Percentiles rank a stretch among this genome's conserved stretches.
These are phyloP conservation scores for Reinhardtius hippoglossoides DNA, from an alignment of 2,113 vertebrate species.

Conservation along the genomic window DNA sequence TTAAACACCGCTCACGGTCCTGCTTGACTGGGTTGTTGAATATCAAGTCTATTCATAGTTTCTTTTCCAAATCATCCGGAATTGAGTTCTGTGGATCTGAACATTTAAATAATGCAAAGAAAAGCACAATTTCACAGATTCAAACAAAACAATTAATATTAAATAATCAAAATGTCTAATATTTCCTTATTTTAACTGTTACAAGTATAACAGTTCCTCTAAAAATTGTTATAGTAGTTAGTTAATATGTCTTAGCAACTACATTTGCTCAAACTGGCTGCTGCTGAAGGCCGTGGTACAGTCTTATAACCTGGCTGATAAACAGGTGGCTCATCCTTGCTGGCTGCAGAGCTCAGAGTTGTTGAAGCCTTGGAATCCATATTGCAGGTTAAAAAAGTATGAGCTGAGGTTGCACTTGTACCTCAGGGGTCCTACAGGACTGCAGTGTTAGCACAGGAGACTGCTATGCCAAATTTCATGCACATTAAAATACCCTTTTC, in stretches of 20 bases:
- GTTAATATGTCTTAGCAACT: too few species aligned
- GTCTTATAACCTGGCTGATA: not conserved
- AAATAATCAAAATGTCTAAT: not conserved
- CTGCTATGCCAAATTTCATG: not conserved
- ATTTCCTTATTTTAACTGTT: too few species aligned
- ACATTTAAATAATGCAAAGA: not conserved
- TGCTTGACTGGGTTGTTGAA: not conserved
- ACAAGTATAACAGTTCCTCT: too few species aligned
- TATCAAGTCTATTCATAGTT: not conserved
- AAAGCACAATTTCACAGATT: not conserved
- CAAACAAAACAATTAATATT: not conserved
- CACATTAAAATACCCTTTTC: not conserved
- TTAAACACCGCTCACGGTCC: not conserved
- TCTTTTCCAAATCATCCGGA: not conserved
- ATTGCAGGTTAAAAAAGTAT: slow-evolving; percentile 1
- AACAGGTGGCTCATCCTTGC: not conserved
- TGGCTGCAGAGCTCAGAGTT: not conserved
- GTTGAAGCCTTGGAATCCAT: not conserved
- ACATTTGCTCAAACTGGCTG: too few species aligned
- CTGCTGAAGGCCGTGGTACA: not conserved
- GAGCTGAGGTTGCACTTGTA: not conserved
- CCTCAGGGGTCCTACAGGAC: not conserved
- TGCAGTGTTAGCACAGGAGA: not conserved
- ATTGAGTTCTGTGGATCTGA: not conserved
- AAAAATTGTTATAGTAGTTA: too few species aligned